Base-by-base conservation (phyloP, 2,888 invertebrate species). In the Pogonocherus hispidulus region DNA sequence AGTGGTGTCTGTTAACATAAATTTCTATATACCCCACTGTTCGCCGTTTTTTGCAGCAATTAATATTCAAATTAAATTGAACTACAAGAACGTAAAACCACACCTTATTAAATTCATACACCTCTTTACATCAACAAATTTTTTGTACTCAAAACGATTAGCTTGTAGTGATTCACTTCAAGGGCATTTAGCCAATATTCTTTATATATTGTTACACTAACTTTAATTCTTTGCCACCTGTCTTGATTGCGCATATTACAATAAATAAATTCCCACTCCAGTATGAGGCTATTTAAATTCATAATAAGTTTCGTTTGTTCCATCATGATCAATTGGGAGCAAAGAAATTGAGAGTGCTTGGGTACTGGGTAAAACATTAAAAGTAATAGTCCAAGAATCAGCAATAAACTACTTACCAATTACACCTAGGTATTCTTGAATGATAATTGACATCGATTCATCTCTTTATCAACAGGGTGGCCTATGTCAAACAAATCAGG, bases 331-430 rank as follows among this genome's bases (percentile, higher is more conserved):
- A 9, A 32, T 32, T 32, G 32, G 32, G 32, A 32, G 32, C 32
- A 32, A 32, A 32, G 32, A 32, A 32, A 32, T 32, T 32, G 32
- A 32, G 32, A 32, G 32, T 32, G 9, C 9, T 32, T 32, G 11
- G 2, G 23, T 23, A 51, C 23, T 23, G 14, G 49, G 22, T 23
- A 23, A n/a, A 11, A 23, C 23, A 22, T 51, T 14, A n/a, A 14
- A 16, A 51, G 49, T 51, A 51, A 51, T 51, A 51, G 23, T 23
- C 23, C 49, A 22, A 23, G 23, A 51, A 16, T 14, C 32, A 32
- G 32, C 3, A 11, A 23, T 14, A 51, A 23, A 51, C 49, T 23
- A 6, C 22, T 51, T 22, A 22, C 23, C 49, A 51, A 51, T 51
- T 51, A 51, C 32, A 32, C 32, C 11, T 46, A 5, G 20, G 22